Percentiles rank a stretch among this genome's conserved stretches.
Conservation (phyloP, 1,140 invertebrate species). For the Papilio machaon region DNA sequence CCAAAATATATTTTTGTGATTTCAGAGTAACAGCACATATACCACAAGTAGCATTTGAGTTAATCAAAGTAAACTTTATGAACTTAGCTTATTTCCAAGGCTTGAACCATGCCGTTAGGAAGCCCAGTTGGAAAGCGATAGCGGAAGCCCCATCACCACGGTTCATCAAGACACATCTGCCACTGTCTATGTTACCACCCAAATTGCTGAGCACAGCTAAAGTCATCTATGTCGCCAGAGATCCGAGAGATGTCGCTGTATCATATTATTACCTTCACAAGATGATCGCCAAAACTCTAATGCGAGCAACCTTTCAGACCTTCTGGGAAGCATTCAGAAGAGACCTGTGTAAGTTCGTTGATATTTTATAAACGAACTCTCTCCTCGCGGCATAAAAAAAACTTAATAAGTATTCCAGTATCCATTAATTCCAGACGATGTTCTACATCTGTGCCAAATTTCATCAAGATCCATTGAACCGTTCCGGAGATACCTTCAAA, state of each 20-base stretch:
- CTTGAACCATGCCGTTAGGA: conserved; percentile 51
- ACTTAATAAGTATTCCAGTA: no score
- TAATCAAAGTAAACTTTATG: conserved; percentile 72
- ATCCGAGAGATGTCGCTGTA: conserved; percentile 93
- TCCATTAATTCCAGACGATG: no score
- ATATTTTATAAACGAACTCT: no score
- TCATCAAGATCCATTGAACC: no score
- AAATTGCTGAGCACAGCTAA: conserved; percentile 64
- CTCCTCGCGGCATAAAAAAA: no score
- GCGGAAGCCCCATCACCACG: conserved; percentile 66
- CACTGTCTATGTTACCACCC: conserved; percentile 69
- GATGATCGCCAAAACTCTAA: conserved; percentile 86
- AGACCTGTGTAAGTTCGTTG: conserved; percentile 84
- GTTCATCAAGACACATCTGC: conserved; percentile 75
- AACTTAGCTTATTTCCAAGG: conserved; percentile 71
- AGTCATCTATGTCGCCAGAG: conserved; percentile 90
- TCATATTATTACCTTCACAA: conserved; percentile 92
- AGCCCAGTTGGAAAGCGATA: conserved; percentile 62
- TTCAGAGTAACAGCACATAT: conserved; percentile 62
- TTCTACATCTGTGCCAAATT: no score
- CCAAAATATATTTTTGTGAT: conserved; percentile 40
- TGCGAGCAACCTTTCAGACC: conserved; percentile 85
- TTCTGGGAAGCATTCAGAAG: conserved; percentile 90
- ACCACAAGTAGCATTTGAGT: conserved; percentile 64
- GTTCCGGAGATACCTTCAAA: no score